Conservation (phyloP, 2,113 vertebrate genomes). For the Grus americana region DNA sequence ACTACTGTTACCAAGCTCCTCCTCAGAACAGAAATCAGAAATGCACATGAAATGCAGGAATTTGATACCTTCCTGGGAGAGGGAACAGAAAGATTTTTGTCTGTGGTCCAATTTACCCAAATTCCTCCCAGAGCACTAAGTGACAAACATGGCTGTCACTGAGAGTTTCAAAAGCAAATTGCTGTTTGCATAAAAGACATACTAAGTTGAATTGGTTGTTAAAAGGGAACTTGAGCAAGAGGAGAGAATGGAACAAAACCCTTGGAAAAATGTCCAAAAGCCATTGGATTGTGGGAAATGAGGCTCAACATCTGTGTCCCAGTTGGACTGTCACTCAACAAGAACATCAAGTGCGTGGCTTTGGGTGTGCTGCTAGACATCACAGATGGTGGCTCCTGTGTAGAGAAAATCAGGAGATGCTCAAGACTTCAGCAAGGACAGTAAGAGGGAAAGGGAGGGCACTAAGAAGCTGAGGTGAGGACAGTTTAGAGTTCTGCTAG, state of each 20-base stretch:
- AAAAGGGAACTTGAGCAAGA: neutral
- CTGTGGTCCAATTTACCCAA: neutral
- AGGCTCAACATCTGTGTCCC: constrained; percentile 10
- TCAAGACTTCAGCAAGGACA: neutral
- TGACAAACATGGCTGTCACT: neutral
- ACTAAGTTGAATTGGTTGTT: neutral
- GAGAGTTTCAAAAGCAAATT: neutral
- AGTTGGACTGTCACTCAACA: neutral
- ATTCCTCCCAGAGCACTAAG: neutral
- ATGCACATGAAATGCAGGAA: neutral
- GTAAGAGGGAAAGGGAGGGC: neutral
- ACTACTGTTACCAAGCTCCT: neutral
- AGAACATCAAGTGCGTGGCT: neutral
- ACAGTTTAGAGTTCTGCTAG: neutral
- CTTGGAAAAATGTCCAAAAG: constrained; percentile 5
- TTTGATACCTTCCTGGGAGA: neutral
- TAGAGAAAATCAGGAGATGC: neutral
- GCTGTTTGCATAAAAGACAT: neutral
- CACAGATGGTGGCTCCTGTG: neutral
- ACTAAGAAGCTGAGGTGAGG: neutral
- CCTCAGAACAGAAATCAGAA: neutral
- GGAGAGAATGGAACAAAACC: neutral
- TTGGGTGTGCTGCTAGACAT: neutral
- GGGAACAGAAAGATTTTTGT: neutral
- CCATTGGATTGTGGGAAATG: neutral